Base-by-base conservation (phyloP, 2,797 vertebrate genomes). In the Sebastes trivittatus region DNA sequence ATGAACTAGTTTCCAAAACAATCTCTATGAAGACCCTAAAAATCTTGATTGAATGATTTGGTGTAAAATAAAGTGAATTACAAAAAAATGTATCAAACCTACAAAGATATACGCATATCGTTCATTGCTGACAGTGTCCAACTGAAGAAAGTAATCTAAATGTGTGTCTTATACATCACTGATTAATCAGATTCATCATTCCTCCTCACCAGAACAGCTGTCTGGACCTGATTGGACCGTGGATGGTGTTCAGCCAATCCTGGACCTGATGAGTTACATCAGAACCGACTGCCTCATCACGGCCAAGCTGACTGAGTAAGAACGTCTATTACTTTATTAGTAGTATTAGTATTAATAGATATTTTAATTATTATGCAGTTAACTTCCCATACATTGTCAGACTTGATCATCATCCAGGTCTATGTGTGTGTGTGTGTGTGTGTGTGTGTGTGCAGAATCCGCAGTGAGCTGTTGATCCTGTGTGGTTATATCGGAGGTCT, bases 261-360 rank as follows among this genome's bases (percentile, higher is more conserved):
- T 99, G 77, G 97, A 99, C 81, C 95, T 99, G 78, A 89, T 99
- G 80, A 98, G 97, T 86, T 99, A 97, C 86, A 97, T 98, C 81
- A 95, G 97, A 81, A 99, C 97, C 2, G 97, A 99, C 73, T 95
- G 93, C 70, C 94, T 99, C 72, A 81, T 98, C 75, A 93, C 96
- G 72, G 91, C 95, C 91, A 96, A 96, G 60, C 94, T 96, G 84
- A 98, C 96, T 11, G 93, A 97, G 98, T 99, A 91, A 97, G 96
- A 95, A 22, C 13, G 59, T 59, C 6, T 32, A 9, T 52, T 20
- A 11, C 8, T 34, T 30, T 29, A 13, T 3, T 52, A 49, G 46
- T 16, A 49, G 46, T 58, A 4, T 59, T 42, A 14, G 3, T 67
- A 20, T 27, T 42, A 25, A 36, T 2, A 70, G 7, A 32, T 18